Evolutionary conservation across 2,797 vertebrate species (phyloP).

Genomic region (Thripadectes ignobilis): DNA sequence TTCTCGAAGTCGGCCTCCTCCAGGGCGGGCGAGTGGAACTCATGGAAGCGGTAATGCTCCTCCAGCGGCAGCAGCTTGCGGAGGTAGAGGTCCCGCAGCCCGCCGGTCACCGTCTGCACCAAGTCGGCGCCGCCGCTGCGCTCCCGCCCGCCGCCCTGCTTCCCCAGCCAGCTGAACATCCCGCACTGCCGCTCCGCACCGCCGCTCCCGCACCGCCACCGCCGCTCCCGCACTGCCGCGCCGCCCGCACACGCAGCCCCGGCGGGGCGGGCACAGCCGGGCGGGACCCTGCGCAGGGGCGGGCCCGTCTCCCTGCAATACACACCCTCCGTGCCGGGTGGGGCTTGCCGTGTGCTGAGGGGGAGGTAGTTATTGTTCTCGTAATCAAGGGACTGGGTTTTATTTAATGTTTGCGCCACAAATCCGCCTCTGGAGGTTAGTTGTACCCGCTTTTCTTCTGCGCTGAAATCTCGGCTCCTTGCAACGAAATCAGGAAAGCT

Average conservation of each 20-base stretch:
- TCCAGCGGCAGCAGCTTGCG: conserved; percentile 94
- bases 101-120: conserved; percentile 92
- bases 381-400: neutral
- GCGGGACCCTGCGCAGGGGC: neutral
- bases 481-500: neutral
- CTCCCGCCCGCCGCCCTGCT: conserved; percentile 84
- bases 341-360: accelerated
- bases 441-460: neutral
- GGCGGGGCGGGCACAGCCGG: neutral
- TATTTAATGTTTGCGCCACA: too few relatives aligned
- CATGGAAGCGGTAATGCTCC: conserved; percentile 94
- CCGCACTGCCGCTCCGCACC: neutral
- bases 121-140: conserved; percentile 79
- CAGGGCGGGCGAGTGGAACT: conserved; percentile 95
- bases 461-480: neutral
- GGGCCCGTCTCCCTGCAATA: accelerated
- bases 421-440: neutral
- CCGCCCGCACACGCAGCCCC: neutral
- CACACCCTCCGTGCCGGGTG: accelerated
- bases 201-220: neutral
- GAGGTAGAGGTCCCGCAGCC: conserved; percentile 87
- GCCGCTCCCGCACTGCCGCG: neutral
- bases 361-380: accelerated
- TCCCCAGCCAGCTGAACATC: conserved; percentile 94
- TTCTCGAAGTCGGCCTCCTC: conserved; percentile 95